Percentiles rank a stretch among this genome's conserved stretches.
Conservation (phyloP, 2,113 vertebrate genomes). For the Indicator indicator region DNA sequence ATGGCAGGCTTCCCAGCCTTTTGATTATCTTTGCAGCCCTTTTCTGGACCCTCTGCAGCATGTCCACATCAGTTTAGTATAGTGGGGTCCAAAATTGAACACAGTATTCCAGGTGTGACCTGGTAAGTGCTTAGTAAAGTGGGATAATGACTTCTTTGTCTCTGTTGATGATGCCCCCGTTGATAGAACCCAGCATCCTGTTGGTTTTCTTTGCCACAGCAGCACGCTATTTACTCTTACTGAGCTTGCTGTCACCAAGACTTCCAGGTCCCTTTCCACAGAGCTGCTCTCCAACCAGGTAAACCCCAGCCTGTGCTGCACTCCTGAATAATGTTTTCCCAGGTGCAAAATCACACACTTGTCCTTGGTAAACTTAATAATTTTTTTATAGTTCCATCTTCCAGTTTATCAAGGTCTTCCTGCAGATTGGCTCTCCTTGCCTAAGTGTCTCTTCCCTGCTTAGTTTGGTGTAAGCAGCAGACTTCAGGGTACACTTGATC, state of each 20-base stretch:
- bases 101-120: background rate
- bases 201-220: background rate
- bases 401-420: background rate
- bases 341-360: background rate
- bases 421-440: background rate
- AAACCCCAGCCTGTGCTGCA: background rate
- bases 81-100: background rate
- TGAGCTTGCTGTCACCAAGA: background rate
- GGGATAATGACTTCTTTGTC: background rate
- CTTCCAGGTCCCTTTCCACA: background rate
- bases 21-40: background rate
- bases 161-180: background rate
- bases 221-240: background rate
- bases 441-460: background rate
- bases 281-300: background rate
- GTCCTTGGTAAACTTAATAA: background rate
- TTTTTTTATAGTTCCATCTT: background rate
- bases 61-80: background rate
- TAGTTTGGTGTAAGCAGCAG: background rate
- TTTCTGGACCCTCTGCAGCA: background rate
- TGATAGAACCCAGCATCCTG: background rate
- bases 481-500: background rate
- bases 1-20: background rate
- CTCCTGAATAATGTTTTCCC: background rate
- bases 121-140: background rate